Base-by-base conservation (phyloP, 2,113 vertebrate species). In the Hydrolagus affinis region DNA sequence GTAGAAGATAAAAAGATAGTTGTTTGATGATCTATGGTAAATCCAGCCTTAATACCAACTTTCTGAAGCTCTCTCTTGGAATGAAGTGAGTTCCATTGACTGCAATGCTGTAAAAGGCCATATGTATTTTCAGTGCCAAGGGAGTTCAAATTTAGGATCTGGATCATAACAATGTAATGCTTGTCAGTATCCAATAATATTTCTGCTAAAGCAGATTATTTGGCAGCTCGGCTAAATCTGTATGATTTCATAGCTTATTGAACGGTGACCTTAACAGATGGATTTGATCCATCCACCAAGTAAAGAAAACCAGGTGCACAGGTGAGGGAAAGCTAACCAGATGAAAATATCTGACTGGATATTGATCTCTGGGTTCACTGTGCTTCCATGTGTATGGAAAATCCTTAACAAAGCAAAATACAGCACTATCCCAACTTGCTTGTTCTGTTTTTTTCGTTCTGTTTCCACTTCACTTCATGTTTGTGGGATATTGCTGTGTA, bases 161-260 rank as follows among this genome's bases (percentile, higher is more conserved):
- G 25, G 78, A 83, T 68, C 17, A 30, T 66, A 83, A 64, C 60
- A 83, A 83, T 83, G 62, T 66, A 83, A 83, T 83, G 78, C 78
- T 83, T 83, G 78, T 83, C 78, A 83, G 78, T 19, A 32, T 28
- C 60, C 78, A 83, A 80, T 83, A 83, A 68, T 83, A 60, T 83
- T 66, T 66, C 62, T 83, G 62, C 25, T 83, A 66, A 66, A 66
- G 32, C 17, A 83, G 62, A 28, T 66, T 83, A 83, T 7, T 62
- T 17, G 19, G 78, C 78, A 83, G 60, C 23, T 83, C 66, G 78
- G 66, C 15, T 83, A 66, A 83, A 83, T 83, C 78, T 66, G 60
- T 66, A 83, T 68, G 78, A 83, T 83, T 83, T 83, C 78, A 83
- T 83, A 83, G 78, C 15, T 64, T 83, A 64, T 83, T 83, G 78